A percentile compares a stretch with the other conserved stretches of the same genome.
These are phyloP conservation scores for Melanotaenia trifasciata DNA, from an alignment of 2,797 vertebrate genomes.

Conservation along the genomic window DNA sequence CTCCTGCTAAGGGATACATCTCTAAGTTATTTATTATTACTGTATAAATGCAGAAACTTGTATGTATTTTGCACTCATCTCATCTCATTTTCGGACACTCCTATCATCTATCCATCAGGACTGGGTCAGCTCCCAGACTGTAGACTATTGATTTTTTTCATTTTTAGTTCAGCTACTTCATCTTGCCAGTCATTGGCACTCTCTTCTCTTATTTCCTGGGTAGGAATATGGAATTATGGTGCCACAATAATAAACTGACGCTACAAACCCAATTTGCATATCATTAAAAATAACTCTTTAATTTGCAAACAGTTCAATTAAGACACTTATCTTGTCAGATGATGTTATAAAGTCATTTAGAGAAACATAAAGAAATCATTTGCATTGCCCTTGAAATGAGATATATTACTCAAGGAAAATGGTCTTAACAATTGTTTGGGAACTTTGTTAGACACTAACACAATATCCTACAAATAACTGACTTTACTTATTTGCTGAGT, in stretches of 20 bases:
- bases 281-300: background rate
- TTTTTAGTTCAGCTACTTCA: slow-evolving; percentile 60
- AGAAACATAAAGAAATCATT: background rate
- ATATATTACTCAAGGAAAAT: background rate
- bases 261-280: background rate
- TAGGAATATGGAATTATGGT: slow-evolving; percentile 5
- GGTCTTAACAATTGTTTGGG: background rate
- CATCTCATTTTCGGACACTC: slow-evolving; percentile 16
- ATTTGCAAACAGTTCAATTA: background rate
- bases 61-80: background rate
- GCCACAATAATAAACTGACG: background rate
- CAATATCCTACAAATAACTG: background rate
- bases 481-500: background rate
- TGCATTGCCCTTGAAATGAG: background rate
- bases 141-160: slow-evolving; percentile 66
- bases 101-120: slow-evolving; percentile 55
- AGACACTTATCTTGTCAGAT: background rate
- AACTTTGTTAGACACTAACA: background rate
- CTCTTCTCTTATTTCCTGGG: slow-evolving; percentile 15
- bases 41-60: background rate
- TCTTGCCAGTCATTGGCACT: slow-evolving; percentile 34
- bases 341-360: background rate
- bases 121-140: slow-evolving; percentile 60
- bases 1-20: background rate
- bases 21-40: background rate